Evolutionary conservation across 2,113 vertebrate genomes (phyloP), one percentile per base, ranked within the genome.

Genomic region (Paraplagusia blochii): DNA sequence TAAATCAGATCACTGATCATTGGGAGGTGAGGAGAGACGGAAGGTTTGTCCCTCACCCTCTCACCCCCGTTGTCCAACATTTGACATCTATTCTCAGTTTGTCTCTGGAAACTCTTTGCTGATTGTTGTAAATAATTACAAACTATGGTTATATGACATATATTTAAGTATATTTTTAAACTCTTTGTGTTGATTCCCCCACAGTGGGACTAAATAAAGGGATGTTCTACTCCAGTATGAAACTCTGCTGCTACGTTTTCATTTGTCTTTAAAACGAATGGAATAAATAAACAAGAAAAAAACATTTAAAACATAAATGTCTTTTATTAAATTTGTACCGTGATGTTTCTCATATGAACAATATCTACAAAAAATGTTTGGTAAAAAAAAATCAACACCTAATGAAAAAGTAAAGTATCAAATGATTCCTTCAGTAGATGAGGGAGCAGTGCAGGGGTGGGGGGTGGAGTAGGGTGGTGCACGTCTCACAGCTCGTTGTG

Each of bases 401-500:
- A 29, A 29, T 29, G 6, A 29, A 29, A 29, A 2, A 4, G 22
- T 29, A 29, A 29, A 29, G 22, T 29, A n/a, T n/a, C n/a, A n/a
- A n/a, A n/a, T n/a, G n/a, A n/a, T n/a, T n/a, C n/a, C n/a, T n/a
- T n/a, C n/a, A 29, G 22, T 4, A 29, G 6, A 29, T 6, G 6
- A 29, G 3, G 6, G 6, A 29, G 39, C 45, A 43, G 44, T 16
- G 35, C 6, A 12, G 18, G 39, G 9, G 35, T 8, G 53, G 9
- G 10, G 14, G 9, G 4, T 22, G 11, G 49, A 15, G 10, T 34
- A 18, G 16, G 38, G 29, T 36, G 63, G 13, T 29, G 5, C 53
- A 16, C 15, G 17, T 10, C 52, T 95, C 84, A 99, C 22, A 99
- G 92, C 56, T 99, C 97, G 0, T 97, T 98, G 86, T 98, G 97